Percentiles rank a stretch among this genome's conserved stretches.
Conservation (phyloP, 1,140 invertebrate species). For the Cydia splendana region DNA sequence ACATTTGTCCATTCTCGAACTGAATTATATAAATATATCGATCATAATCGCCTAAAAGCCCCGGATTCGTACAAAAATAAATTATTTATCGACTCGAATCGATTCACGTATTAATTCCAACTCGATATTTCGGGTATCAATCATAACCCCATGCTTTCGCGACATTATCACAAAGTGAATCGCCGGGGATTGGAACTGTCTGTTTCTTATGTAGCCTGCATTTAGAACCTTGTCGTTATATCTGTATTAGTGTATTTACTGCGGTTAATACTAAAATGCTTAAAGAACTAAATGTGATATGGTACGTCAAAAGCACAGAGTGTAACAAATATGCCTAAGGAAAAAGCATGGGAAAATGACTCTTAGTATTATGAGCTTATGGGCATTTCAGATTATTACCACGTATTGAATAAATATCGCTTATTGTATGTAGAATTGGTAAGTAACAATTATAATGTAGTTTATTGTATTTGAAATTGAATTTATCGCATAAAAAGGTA, state of each 20-base stretch:
- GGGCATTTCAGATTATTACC: not conserved
- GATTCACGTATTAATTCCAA: slow-evolving; percentile 68
- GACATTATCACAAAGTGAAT: slow-evolving; percentile 62
- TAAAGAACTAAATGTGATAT: slow-evolving; percentile 5
- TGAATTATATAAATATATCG: slow-evolving; percentile 36
- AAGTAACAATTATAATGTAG: slow-evolving; percentile 69
- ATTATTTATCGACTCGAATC: slow-evolving; percentile 59
- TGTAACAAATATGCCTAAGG: not conserved
- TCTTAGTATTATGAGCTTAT: not conserved
- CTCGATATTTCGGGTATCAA: slow-evolving; percentile 60
- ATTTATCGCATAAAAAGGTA: slow-evolving; percentile 33
- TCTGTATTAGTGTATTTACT: not conserved
- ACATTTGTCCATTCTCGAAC: not conserved
- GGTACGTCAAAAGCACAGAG: not conserved
- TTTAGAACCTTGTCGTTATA: slow-evolving; percentile 16
- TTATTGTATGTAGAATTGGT: slow-evolving; percentile 2
- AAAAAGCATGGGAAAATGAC: not conserved
- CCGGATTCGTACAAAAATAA: slow-evolving; percentile 56
- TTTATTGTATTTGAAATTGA: slow-evolving; percentile 60
- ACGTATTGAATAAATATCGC: not conserved
- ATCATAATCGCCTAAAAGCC: slow-evolving; percentile 41
- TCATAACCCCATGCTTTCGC: slow-evolving; percentile 59
- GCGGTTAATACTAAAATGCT: not conserved
- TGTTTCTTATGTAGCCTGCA: slow-evolving; percentile 43
- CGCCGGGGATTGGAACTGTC: slow-evolving; percentile 43